phyloP scores from a whole-genome alignment of 2,113 vertebrate species.

The Sylvia atricapilla region DNA sequence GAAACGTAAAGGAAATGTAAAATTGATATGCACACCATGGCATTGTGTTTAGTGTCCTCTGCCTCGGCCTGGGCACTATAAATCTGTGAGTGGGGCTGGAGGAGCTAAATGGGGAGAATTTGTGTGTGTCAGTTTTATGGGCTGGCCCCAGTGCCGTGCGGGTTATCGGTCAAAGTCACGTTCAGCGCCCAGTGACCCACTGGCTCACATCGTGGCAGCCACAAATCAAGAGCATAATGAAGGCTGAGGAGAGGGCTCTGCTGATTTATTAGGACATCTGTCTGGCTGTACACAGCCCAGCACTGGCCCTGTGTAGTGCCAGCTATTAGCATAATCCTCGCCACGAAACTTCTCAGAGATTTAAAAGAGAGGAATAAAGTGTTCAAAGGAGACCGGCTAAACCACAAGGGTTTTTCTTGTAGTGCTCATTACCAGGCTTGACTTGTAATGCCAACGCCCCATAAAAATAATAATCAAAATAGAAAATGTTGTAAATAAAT shows the following conservation, averaged over 20 bases:
- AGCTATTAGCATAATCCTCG: slow-evolving; percentile 58
- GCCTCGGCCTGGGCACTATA: neutral
- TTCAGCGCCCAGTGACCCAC: slow-evolving; percentile 59
- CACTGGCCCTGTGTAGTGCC: neutral
- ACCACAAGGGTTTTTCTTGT: slow-evolving; percentile 9
- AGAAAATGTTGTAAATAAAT: neutral
- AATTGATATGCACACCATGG: slow-evolving; percentile 33
- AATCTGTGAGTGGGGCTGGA: slow-evolving; percentile 45
- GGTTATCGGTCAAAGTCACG: slow-evolving; percentile 64
- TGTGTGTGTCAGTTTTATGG: slow-evolving; percentile 55
- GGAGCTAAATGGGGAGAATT: slow-evolving; percentile 39
- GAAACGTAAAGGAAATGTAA: slow-evolving; percentile 55
- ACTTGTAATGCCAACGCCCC: neutral
- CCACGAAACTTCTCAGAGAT: neutral
- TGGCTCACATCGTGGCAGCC: slow-evolving; percentile 31
- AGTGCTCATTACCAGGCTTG: neutral
- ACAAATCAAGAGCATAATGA: slow-evolving; percentile 68
- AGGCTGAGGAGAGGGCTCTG: slow-evolving; percentile 52
- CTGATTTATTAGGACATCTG: slow-evolving; percentile 67
- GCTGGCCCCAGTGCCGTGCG: neutral
- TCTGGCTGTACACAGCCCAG: slow-evolving; percentile 50
- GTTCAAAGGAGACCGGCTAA: slow-evolving; percentile 1
- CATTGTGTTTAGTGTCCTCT: slow-evolving; percentile 29
- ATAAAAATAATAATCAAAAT: neutral
- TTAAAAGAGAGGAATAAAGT: slow-evolving; percentile 26